Base-by-base conservation (phyloP, 2,797 vertebrate genomes). In the Anguilla megastoma region DNA sequence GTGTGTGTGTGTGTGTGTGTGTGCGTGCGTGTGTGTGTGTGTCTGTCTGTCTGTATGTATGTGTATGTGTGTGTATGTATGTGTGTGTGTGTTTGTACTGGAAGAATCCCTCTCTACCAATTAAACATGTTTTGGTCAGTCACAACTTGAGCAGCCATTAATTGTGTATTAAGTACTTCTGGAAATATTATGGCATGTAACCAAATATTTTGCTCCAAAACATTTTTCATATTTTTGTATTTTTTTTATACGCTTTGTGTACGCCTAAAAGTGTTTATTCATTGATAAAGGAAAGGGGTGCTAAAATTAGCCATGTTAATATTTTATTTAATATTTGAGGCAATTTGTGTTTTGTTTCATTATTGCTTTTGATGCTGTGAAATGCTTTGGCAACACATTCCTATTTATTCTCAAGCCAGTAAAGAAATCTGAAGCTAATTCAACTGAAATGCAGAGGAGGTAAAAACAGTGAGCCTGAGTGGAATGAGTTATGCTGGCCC, bases 1-100 rank as follows among this genome's bases (percentile, higher is more conserved):
- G 12, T 84, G 21, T 12, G 41, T 4, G 36, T 48, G 48, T 85
- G 86, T 84, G 50, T 87, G 36, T 48, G 60, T 84, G 87, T 84
- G 56, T 86, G 52, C 63, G 79, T 83, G 63, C 24, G 48, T 30
- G 54, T 27, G 24, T 52, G 58, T 84, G 88, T 86, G 21, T 18
- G 7, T 52, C 71, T 0, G 83, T 86, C 3, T 86, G 54, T 80
- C 36, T 86, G 66, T n/a, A 24, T 33, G 56, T 50, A 24, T 48
- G 60, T 58, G 84, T 0, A 71, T 86, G 63, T 50, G 21, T 84
- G 18, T 12, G 50, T 4, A 8, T 52, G 8, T 52, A 9, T 52
- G 50, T 52, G 36, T 50, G 63, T 85, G 87, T 85, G 58, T 87
- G 54, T 56, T 56, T 10, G 4, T 63, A 14, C 14, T 14, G 24